phyloP scores from a whole-genome alignment of 2,113 vertebrate genomes.

The Hemicordylus capensis region DNA sequence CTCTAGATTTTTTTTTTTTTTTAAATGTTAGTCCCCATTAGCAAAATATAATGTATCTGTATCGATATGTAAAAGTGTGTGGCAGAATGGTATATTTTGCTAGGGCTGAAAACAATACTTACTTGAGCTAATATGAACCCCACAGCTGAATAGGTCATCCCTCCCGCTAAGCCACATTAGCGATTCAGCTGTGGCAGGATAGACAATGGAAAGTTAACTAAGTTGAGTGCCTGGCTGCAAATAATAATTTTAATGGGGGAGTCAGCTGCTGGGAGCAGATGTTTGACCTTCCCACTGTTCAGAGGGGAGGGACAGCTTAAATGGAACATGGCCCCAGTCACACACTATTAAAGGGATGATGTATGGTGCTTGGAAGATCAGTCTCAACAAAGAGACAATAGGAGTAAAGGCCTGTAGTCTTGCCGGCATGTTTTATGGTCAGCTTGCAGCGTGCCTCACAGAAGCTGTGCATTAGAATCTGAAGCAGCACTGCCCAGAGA shows the following conservation, averaged over 20 bases:
- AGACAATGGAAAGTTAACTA: constrained; percentile 34
- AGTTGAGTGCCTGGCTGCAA: constrained; percentile 23
- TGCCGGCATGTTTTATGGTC: neutral
- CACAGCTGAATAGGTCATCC: neutral
- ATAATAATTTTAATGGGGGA: constrained; percentile 28
- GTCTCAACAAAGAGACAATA: neutral
- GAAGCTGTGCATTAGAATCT: neutral
- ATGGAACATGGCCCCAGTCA: rapidly evolving
- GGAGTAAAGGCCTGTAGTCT: neutral
- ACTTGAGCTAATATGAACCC: neutral
- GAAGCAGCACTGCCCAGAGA: neutral
- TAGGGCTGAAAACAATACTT: constrained; percentile 2
- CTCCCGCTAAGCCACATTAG: constrained; percentile 7
- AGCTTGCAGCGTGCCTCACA: rapidly evolving
- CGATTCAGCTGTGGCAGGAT: neutral
- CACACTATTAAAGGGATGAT: constrained; percentile 17
- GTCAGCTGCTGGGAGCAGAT: constrained; percentile 59
- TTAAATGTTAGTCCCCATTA: no score
- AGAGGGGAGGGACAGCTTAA: constrained; percentile 27
- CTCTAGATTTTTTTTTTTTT: no score
- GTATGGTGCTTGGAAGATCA: neutral
- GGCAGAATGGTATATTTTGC: constrained; percentile 2
- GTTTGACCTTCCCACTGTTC: constrained; percentile 35
- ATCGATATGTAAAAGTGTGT: neutral
- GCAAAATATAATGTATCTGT: no score